These are phyloP conservation scores for Bufo bufo DNA, from an alignment of 2,113 vertebrate genomes.

Conservation along the genomic window DNA sequence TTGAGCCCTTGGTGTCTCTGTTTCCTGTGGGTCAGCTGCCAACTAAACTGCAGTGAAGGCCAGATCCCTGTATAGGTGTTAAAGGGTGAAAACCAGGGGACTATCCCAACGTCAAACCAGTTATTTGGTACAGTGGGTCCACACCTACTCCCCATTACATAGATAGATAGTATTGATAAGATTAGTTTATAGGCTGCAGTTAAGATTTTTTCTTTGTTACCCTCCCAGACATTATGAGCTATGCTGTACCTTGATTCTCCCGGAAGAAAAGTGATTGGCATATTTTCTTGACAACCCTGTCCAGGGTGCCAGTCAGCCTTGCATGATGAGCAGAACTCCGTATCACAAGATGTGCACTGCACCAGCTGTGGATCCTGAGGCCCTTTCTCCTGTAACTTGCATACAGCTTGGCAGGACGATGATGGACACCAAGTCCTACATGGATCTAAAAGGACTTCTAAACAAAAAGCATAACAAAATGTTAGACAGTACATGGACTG, in stretches of 20 bases:
- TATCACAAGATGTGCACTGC: conserved; percentile 87
- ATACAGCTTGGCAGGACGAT: conserved; percentile 94
- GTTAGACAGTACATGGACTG: background rate
- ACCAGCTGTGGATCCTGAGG: conserved; percentile 87
- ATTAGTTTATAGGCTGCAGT: no score
- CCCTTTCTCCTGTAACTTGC: conserved; percentile 89
- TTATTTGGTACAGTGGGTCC: no score
- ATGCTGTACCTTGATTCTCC: conserved; percentile 88
- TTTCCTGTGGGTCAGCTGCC: no score
- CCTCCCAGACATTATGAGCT: background rate
- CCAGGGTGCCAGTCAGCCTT: conserved; percentile 95
- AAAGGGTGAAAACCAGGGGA: no score
- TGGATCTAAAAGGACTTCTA: conserved; percentile 96
- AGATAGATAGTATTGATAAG: no score
- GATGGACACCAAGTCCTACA: conserved; percentile 98
- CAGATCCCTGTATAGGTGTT: no score
- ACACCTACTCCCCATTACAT: no score
- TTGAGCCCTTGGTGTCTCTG: no score
- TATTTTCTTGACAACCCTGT: conserved; percentile 89
- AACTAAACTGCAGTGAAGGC: no score
- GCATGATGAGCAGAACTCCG: conserved; percentile 94
- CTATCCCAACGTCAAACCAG: no score
- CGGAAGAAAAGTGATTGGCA: conserved; percentile 89
- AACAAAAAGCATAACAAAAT: background rate
- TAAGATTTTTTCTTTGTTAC: no score